Base-by-base conservation (phyloP, 2,888 invertebrate species). In the Sphaerophoria taeniata region DNA sequence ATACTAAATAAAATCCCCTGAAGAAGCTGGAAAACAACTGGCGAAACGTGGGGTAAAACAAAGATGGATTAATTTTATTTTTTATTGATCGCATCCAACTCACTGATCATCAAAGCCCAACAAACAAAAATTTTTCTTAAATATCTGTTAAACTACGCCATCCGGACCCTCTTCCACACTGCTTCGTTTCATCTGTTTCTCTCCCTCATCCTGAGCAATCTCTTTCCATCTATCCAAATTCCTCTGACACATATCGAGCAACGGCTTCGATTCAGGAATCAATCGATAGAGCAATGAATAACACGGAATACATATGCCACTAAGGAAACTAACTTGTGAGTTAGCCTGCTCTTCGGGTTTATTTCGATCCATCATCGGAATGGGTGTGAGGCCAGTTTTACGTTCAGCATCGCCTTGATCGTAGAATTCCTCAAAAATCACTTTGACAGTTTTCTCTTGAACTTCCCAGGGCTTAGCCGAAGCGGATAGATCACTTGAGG, bases 381-480 rank as follows among this genome's bases (percentile, higher is more conserved):
- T 95, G 0, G 97, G 97, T 16, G 91, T 93, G 63, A 94, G 93
- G 0, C 96, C 96, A 61, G 94, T 94, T 7, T 92, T 93, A 72
- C 94, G 93, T 89, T 96, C 96, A 36, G 95, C 95, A 90, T 96
- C 96, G 0, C 96, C 95, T 89, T 96, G 96, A 84, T 95, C 95
- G 89, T 96, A 96, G 90, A 96, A 96, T 90, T 96, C 96, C 89
- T 96, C 95, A 89, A 96, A 96, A 72, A 97, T 97, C 6, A 96
- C 95, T 89, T 94, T 94, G 1, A 97, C 97, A 0, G 97, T 96
- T 89, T 96, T 94, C 31, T 95, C 94, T 91, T 97, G 97, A 2
- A 96, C 93, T 33, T 95, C 94, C 97, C 97, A 97, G 0, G 97
- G 96, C 90, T 97, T 97, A 0, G 96, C 95, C 87, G 96, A 95